These are phyloP conservation scores for Brenthis ino DNA, from an alignment of 2,888 invertebrate genomes.

Conservation along the genomic window DNA sequence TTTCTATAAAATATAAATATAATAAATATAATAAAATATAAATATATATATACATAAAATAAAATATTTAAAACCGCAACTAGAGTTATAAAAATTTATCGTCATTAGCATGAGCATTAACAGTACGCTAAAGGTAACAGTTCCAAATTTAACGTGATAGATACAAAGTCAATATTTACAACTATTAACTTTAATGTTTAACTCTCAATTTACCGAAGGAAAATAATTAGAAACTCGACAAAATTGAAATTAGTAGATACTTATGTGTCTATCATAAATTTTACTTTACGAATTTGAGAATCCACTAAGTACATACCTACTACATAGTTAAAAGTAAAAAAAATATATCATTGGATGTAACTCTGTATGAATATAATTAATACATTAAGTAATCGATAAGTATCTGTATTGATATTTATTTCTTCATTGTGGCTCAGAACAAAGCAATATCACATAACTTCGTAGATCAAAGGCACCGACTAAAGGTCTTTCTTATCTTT, in stretches of 20 bases:
- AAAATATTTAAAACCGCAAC: conserved; percentile 14
- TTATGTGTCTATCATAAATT: too few species aligned
- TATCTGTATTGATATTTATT: background rate
- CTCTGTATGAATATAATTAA: background rate
- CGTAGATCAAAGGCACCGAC: conserved; percentile 16
- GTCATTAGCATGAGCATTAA: conserved; percentile 65
- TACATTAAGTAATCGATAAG: background rate
- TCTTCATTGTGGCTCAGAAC: background rate
- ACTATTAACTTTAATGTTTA: conserved; percentile 48
- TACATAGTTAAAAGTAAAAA: background rate
- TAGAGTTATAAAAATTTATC: conserved; percentile 56
- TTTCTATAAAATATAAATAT: background rate
- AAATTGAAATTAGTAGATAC: background rate
- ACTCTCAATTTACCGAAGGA: conserved; percentile 33
- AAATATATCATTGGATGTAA: too few species aligned
- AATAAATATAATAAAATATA: too few species aligned
- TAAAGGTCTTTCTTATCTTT: conserved; percentile 40
- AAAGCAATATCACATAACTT: conserved; percentile 3
- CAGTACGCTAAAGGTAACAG: conserved; percentile 71
- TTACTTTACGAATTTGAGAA: background rate
- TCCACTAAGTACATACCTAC: background rate
- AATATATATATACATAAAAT: background rate
- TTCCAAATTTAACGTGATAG: conserved; percentile 45
- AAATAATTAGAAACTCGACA: conserved; percentile 37
- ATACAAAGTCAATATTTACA: conserved; percentile 50